A percentile compares a stretch with the other conserved stretches of the same genome.
Evolutionary conservation across 2,797 vertebrate species (phyloP).

Genomic region (Pangasius krempfi): DNA sequence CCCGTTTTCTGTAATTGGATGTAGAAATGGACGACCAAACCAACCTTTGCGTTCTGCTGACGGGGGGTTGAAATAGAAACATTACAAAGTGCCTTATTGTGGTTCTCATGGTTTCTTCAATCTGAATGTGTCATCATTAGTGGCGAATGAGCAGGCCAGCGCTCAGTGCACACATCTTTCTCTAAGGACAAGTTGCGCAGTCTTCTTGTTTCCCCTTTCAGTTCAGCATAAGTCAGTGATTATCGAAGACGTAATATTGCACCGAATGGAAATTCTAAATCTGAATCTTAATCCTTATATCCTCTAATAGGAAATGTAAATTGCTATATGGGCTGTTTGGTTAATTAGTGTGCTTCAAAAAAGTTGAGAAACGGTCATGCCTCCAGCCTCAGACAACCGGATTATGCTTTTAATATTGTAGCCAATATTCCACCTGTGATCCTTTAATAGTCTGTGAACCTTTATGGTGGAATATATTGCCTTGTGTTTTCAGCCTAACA

Average conservation of each 20-base stretch:
- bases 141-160: slow-evolving; percentile 77
- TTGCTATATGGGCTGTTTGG: neutral
- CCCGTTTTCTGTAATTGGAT: slow-evolving; percentile 84
- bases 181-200: slow-evolving; percentile 64
- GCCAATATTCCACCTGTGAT: neutral
- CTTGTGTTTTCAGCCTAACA: slow-evolving; percentile 8
- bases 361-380: neutral
- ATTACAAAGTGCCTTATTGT: slow-evolving; percentile 91
- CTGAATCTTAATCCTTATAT: neutral
- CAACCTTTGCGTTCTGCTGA: slow-evolving; percentile 85
- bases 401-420: slow-evolving; percentile 13
- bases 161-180: slow-evolving; percentile 73
- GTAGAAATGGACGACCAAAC: slow-evolving; percentile 91
- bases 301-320: neutral
- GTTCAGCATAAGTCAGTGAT: neutral
- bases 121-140: slow-evolving; percentile 80
- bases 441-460: slow-evolving; percentile 7
- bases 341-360: neutral
- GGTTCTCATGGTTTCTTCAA: slow-evolving; percentile 80
- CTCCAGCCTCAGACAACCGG: neutral
- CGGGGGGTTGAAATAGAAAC: slow-evolving; percentile 73
- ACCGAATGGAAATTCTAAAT: neutral
- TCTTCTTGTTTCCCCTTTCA: neutral
- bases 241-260: neutral
- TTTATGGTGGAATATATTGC: slow-evolving; percentile 6